Percentiles rank a stretch among this genome's conserved stretches.
phyloP scores from a whole-genome alignment of 2,888 invertebrate genomes.

The Cephus spinipes region DNA sequence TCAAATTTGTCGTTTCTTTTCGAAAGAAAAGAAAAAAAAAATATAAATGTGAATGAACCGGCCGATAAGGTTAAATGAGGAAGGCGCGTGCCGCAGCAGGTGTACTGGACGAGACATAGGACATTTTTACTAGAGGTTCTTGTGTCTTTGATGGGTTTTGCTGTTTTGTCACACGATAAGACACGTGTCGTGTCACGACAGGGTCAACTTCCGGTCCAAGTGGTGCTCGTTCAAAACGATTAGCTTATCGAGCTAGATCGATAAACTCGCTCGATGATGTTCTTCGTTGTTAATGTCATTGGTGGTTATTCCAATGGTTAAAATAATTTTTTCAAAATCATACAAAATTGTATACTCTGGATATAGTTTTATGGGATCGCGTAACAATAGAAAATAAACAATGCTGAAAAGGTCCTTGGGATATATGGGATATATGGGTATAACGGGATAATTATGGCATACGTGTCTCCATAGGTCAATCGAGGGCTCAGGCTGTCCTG shows the following conservation, averaged over 20 bases:
- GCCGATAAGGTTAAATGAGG: neutral
- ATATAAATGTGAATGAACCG: neutral
- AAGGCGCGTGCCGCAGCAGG: conserved; percentile 42
- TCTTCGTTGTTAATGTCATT: neutral
- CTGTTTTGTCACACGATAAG: conserved; percentile 5
- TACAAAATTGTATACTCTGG: too few relatives aligned
- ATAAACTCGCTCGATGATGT: neutral
- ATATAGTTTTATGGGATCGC: too few relatives aligned
- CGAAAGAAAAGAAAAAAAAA: too few relatives aligned
- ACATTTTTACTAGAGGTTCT: neutral
- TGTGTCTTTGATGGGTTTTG: neutral
- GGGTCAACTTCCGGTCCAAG: conserved; percentile 16
- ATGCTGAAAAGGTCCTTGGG: too few relatives aligned
- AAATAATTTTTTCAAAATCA: too few relatives aligned
- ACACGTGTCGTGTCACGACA: conserved; percentile 38
- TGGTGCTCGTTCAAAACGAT: neutral
- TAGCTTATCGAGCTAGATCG: neutral
- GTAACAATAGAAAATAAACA: too few relatives aligned
- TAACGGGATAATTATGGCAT: conserved; percentile 36
- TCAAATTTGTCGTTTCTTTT: too few relatives aligned
- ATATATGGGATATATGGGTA: neutral
- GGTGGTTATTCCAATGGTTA: too few relatives aligned
- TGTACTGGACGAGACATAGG: conserved; percentile 29
- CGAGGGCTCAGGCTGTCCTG: conserved; percentile 35
- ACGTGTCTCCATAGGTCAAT: conserved; percentile 40